These are phyloP conservation scores for Chrosomus eos DNA, from an alignment of 2,797 vertebrate genomes.

Conservation along the genomic window DNA sequence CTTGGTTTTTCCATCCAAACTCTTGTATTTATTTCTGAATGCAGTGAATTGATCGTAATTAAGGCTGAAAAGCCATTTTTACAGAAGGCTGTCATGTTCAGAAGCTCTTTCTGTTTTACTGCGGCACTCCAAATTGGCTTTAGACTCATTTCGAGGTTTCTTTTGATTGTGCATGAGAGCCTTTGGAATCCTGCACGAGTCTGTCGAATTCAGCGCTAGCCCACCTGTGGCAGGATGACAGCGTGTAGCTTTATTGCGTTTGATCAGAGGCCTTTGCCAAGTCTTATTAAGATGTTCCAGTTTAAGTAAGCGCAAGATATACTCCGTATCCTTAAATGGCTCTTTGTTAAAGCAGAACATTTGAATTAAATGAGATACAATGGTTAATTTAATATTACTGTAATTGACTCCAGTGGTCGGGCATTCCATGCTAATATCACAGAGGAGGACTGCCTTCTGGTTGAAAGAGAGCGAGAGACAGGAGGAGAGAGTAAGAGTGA, in stretches of 20 bases:
- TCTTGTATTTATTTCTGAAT: conserved; percentile 40
- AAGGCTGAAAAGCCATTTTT: conserved; percentile 23
- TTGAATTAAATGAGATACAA: conserved; percentile 45
- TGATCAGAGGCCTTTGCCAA: conserved; percentile 37
- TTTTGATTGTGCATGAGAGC: conserved; percentile 16
- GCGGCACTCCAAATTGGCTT: conserved; percentile 21
- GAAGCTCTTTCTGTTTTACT: conserved; percentile 24
- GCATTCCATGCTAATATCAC: conserved; percentile 39
- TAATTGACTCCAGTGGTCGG: conserved; percentile 48
- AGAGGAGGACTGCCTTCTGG: conserved; percentile 36
- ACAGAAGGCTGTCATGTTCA: conserved; percentile 14
- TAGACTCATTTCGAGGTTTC: conserved; percentile 1
- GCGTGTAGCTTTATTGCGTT: conserved; percentile 16
- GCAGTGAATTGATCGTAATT: conserved; percentile 28
- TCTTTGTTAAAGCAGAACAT: conserved; percentile 50
- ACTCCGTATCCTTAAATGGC: conserved; percentile 36
- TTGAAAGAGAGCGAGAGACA: conserved; percentile 33
- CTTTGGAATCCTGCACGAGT: conserved; percentile 5
- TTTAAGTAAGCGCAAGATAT: conserved; percentile 39
- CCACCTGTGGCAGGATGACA: conserved; percentile 40
- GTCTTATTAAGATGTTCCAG: conserved; percentile 38
- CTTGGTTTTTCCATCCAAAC: conserved; percentile 3
- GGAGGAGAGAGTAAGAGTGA: conserved; percentile 39
- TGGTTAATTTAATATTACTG: conserved; percentile 51
- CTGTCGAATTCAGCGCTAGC: conserved; percentile 25